Evolutionary conservation across 2,888 invertebrate genomes (phyloP).

Genomic region (Halictus quadricinctus): DNA sequence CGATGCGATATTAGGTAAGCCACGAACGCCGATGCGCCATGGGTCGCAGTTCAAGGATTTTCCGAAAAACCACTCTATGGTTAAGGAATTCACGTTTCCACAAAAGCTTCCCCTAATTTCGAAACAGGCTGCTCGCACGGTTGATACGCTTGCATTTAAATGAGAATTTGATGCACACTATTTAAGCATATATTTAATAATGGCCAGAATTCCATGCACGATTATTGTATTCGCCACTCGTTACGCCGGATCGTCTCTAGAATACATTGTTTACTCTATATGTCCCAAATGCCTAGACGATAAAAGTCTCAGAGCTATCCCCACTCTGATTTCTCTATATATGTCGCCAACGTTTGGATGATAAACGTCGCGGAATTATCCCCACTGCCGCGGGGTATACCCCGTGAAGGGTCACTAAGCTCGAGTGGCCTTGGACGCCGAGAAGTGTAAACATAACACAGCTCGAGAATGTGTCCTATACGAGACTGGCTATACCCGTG

Average conservation of each 20-base stretch:
- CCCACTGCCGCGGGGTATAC: no score
- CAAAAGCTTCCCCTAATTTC: conserved; percentile 5
- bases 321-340: no score
- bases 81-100: conserved; percentile 18
- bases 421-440: no score
- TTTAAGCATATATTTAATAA: not conserved
- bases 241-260: not conserved
- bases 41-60: conserved; percentile 29
- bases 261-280: not conserved
- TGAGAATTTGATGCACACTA: not conserved
- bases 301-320: no score
- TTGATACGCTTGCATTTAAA: conserved; percentile 6
- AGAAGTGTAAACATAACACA: no score
- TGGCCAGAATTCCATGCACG: not conserved
- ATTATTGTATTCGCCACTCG: not conserved
- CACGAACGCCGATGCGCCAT: conserved; percentile 41
- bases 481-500: no score
- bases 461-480: no score
- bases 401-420: no score
- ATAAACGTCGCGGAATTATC: no score
- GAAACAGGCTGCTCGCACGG: not conserved
- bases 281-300: no score
- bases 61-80: conserved; percentile 34
- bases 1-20: conserved; percentile 51
- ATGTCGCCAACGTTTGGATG: no score